Conservation (phyloP, 1,140 invertebrate genomes). For the Platyscapa corneri region DNA sequence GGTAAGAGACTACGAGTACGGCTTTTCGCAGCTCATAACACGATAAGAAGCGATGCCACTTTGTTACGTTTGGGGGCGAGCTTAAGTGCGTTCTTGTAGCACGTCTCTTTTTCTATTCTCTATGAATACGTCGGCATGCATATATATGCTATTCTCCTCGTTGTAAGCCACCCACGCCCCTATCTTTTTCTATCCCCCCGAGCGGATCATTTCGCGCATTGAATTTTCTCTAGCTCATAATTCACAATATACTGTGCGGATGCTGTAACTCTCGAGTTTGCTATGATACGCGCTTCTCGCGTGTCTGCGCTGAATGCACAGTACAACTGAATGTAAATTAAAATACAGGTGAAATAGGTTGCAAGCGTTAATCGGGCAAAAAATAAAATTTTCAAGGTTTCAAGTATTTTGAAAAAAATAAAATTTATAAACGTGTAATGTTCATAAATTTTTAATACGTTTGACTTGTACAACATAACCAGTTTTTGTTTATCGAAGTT, state of each 20-base stretch:
- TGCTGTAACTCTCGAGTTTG: not conserved
- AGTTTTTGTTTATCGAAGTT: no score
- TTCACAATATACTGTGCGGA: not conserved
- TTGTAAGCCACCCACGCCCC: constrained; percentile 57
- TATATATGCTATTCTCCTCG: not conserved
- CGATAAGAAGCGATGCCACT: constrained; percentile 73
- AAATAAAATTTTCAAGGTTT: no score
- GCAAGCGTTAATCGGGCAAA: no score
- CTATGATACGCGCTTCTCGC: no score
- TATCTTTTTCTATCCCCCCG: constrained; percentile 50
- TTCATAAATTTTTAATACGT: no score
- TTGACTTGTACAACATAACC: no score
- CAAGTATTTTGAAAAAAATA: no score
- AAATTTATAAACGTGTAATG: no score
- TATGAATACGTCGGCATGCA: not conserved
- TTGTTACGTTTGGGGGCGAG: constrained; percentile 68
- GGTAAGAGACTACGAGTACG: constrained; percentile 4
- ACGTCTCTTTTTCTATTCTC: not conserved
- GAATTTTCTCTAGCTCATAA: constrained; percentile 57
- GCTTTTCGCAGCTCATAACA: constrained; percentile 64
- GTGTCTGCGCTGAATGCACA: no score
- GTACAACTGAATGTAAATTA: no score
- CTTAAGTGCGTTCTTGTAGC: constrained; percentile 63
- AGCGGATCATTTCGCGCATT: constrained; percentile 71
- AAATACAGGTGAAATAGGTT: no score